Conservation (phyloP, 2,797 vertebrate species). For the Sebastolobus altivelis region DNA sequence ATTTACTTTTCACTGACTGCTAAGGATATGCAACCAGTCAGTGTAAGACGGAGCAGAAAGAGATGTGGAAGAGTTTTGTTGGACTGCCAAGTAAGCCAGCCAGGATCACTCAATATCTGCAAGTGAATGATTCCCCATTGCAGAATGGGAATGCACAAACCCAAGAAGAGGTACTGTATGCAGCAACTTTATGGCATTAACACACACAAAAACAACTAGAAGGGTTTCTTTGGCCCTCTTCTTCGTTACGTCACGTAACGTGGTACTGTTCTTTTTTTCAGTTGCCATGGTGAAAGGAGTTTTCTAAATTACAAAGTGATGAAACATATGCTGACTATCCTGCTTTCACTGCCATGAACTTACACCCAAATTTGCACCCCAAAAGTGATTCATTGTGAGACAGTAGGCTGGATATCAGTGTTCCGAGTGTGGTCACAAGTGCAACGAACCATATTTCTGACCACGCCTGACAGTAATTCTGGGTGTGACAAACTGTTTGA, state of each 20-base stretch:
- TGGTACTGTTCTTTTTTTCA: slow-evolving; percentile 24
- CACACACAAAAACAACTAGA: slow-evolving; percentile 18
- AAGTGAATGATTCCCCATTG: slow-evolving; percentile 37
- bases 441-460: slow-evolving; percentile 31
- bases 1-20: slow-evolving; percentile 57
- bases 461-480: slow-evolving; percentile 26
- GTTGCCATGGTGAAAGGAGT: slow-evolving; percentile 35
- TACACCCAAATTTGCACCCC: slow-evolving; percentile 61
- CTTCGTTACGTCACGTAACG: slow-evolving; percentile 29
- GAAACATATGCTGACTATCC: slow-evolving; percentile 50
- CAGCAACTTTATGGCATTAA: slow-evolving; percentile 19
- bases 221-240: slow-evolving; percentile 10
- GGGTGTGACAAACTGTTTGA: background rate
- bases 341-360: slow-evolving; percentile 48
- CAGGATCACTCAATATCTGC: slow-evolving; percentile 43
- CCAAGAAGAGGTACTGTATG: slow-evolving; percentile 5
- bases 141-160: slow-evolving; percentile 22
- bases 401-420: slow-evolving; percentile 25
- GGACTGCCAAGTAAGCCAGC: slow-evolving; percentile 41
- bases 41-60: slow-evolving; percentile 23
- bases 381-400: slow-evolving; percentile 57
- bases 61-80: slow-evolving; percentile 29
- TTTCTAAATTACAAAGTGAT: slow-evolving; percentile 64
- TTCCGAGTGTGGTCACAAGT: slow-evolving; percentile 28
- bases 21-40: slow-evolving; percentile 26